A percentile compares a stretch with the other conserved stretches of the same genome.
Evolutionary conservation across 2,888 invertebrate species (phyloP).

Genomic region (Ceraclea dissimilis): DNA sequence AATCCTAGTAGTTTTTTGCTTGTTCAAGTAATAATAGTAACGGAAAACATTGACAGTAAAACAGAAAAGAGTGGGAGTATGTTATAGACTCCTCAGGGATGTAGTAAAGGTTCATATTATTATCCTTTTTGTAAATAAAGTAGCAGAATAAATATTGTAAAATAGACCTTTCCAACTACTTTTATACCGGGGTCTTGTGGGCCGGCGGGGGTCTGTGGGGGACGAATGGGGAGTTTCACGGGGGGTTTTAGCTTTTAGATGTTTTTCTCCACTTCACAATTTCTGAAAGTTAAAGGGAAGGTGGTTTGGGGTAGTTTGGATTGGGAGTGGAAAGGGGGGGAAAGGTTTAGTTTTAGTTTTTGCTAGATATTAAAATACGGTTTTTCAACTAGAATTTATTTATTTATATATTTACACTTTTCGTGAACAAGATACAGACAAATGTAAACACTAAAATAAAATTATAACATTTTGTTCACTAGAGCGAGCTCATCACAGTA

Average conservation of each 20-base stretch:
- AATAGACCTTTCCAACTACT: not conserved
- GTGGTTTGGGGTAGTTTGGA: not conserved
- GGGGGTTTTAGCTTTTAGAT: not conserved
- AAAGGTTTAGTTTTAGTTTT: slow-evolving; percentile 11
- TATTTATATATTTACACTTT: too few relatives aligned
- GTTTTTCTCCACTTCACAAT: slow-evolving; percentile 16
- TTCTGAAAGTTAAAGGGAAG: slow-evolving; percentile 4
- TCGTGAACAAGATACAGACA: too few relatives aligned
- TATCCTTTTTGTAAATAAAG: not conserved
- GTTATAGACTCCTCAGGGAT: too few relatives aligned
- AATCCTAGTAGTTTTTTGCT: too few relatives aligned
- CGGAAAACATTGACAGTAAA: too few relatives aligned
- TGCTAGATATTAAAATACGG: not conserved
- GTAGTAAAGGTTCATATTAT: too few relatives aligned
- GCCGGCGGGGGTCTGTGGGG: not conserved
- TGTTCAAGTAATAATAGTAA: too few relatives aligned
- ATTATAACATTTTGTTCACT: too few relatives aligned
- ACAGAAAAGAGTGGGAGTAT: too few relatives aligned
- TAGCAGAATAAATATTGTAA: not conserved
- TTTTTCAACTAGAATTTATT: not conserved
- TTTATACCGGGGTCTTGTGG: not conserved
- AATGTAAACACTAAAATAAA: too few relatives aligned
- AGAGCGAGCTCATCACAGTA: too few relatives aligned
- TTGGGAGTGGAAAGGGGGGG: not conserved
- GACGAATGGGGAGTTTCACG: not conserved